Percentiles rank a stretch among this genome's conserved stretches.
These are phyloP conservation scores for Rhyacophila brunnea DNA, from an alignment of 1,140 invertebrate genomes.

Conservation along the genomic window DNA sequence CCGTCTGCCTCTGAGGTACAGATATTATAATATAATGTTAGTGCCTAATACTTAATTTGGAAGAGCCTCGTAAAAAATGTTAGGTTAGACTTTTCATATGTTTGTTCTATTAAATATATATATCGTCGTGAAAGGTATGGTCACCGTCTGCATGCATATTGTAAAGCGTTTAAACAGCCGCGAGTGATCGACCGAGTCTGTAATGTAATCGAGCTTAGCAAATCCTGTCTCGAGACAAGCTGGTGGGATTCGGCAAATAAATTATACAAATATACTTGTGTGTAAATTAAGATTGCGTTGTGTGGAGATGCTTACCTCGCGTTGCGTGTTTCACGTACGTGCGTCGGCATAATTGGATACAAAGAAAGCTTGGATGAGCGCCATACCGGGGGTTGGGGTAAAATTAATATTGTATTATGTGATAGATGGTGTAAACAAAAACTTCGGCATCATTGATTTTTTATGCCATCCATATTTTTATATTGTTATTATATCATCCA, in stretches of 20 bases:
- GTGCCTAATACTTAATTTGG: too few species aligned
- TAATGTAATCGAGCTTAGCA: slow-evolving; percentile 25
- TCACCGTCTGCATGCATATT: neutral
- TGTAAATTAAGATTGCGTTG: slow-evolving; percentile 19
- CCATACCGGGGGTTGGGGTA: too few species aligned
- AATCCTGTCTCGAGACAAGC: slow-evolving; percentile 13
- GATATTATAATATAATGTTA: too few species aligned
- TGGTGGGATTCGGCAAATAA: slow-evolving; percentile 26
- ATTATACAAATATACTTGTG: slow-evolving; percentile 29
- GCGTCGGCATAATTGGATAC: neutral
- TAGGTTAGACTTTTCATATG: too few species aligned
- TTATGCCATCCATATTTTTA: too few species aligned
- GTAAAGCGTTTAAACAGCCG: slow-evolving; percentile 5
- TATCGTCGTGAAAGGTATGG: neutral
- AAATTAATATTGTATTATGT: too few species aligned
- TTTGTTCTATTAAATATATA: too few species aligned
- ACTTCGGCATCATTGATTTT: too few species aligned
- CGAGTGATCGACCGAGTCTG: slow-evolving; percentile 10
- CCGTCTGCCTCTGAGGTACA: too few species aligned
- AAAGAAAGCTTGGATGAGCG: neutral
- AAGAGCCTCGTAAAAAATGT: too few species aligned
- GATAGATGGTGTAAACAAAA: too few species aligned
- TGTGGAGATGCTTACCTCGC: neutral
- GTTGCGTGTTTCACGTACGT: neutral
- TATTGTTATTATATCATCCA: too few species aligned